A percentile compares a stretch with the other conserved stretches of the same genome.
Evolutionary conservation across 2,113 vertebrate species (phyloP).

Genomic region (Microtus oregoni): DNA sequence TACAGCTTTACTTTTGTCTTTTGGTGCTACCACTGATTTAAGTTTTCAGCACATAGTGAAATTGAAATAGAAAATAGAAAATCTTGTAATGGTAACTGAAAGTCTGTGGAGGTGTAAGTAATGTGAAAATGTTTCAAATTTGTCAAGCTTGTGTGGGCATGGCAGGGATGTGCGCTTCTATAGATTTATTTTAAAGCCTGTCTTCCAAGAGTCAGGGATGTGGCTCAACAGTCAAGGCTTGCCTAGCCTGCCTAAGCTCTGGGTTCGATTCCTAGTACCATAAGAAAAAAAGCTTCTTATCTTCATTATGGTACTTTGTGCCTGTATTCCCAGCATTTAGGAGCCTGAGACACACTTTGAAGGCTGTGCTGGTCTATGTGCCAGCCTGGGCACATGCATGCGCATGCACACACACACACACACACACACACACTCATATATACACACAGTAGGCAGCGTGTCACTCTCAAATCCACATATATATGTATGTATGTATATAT

Average conservation of each 20-base stretch:
- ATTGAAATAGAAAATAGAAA: constrained; percentile 11
- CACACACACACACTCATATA: neutral
- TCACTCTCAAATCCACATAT: too few relatives aligned
- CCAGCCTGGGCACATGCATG: neutral
- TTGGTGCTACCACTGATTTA: constrained; percentile 56
- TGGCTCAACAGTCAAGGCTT: neutral
- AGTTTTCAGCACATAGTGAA: constrained; percentile 57
- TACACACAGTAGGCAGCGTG: neutral
- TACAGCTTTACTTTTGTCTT: constrained; percentile 58
- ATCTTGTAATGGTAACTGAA: constrained; percentile 38
- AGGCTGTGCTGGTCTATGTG: neutral
- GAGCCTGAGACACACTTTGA: neutral
- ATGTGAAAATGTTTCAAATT: neutral
- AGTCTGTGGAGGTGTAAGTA: neutral
- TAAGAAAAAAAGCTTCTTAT: too few relatives aligned
- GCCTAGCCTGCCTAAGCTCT: neutral
- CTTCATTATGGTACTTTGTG: neutral
- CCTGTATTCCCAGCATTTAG: neutral
- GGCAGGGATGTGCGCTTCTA: neutral
- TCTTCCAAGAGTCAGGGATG: neutral
- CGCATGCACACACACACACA: too few relatives aligned
- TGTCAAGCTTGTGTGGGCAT: constrained; percentile 18
- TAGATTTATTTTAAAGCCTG: constrained; percentile 1
- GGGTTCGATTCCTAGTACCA: neutral
- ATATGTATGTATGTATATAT: too few relatives aligned